Conservation (phyloP, 2,888 invertebrate genomes). For the Eulithis prunata region DNA sequence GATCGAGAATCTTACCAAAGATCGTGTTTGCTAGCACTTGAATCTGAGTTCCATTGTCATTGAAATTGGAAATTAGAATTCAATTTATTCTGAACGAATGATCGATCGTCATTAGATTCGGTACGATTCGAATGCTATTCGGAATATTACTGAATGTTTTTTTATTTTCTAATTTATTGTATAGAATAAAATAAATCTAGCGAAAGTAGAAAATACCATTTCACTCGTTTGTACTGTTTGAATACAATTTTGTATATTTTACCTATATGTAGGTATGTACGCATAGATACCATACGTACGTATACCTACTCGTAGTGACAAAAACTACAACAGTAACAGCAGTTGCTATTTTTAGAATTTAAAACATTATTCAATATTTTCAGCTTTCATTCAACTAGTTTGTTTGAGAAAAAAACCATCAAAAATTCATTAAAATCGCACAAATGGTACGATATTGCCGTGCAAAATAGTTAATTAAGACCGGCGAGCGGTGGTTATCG, state of each 20-base stretch:
- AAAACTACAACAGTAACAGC: too few species aligned
- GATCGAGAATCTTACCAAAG: constrained; percentile 49
- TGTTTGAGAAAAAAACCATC: neutral
- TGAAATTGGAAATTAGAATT: constrained; percentile 74
- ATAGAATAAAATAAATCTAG: constrained; percentile 24
- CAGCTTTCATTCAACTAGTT: neutral
- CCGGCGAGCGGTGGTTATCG: constrained; percentile 50
- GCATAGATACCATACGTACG: too few species aligned
- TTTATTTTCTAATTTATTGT: constrained; percentile 25
- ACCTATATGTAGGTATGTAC: too few species aligned
- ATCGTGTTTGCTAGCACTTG: constrained; percentile 54
- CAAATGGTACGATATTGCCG: constrained; percentile 42
- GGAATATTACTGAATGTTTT: constrained; percentile 46
- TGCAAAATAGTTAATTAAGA: constrained; percentile 58
- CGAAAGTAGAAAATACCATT: neutral
- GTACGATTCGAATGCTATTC: constrained; percentile 47
- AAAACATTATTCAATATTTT: neutral
- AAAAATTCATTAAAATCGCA: constrained; percentile 14
- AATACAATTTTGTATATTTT: neutral
- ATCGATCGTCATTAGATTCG: constrained; percentile 54
- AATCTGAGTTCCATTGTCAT: constrained; percentile 64
- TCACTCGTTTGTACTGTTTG: neutral
- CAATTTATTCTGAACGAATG: constrained; percentile 65
- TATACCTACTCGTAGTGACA: too few species aligned
- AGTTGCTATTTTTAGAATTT: too few species aligned